These are phyloP conservation scores for Erebia palarica DNA, from an alignment of 2,888 invertebrate genomes.

Conservation along the genomic window DNA sequence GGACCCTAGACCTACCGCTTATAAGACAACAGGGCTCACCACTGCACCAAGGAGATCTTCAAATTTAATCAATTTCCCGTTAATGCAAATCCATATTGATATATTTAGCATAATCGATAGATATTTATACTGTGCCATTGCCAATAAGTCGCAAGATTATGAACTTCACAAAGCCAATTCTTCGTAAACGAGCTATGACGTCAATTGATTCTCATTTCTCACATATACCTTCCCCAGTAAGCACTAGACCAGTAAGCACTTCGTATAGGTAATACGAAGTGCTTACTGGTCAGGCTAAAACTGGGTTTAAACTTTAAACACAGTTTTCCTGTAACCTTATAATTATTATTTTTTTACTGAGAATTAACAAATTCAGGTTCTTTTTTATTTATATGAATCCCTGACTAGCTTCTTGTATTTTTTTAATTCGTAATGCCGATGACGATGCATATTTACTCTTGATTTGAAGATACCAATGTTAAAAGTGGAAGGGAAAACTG, in stretches of 20 bases:
- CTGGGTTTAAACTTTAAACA: background rate
- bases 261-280: background rate
- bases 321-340: constrained; percentile 24
- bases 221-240: background rate
- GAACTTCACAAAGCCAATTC: constrained; percentile 11
- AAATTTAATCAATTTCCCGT: too few species aligned
- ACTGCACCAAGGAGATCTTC: too few species aligned
- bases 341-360: constrained; percentile 16
- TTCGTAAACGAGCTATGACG: constrained; percentile 12
- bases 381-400: background rate
- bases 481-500: too few species aligned
- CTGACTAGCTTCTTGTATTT: too few species aligned
- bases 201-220: constrained; percentile 13
- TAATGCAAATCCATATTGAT: too few species aligned
- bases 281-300: background rate
- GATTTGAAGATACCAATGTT: too few species aligned
- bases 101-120: background rate
- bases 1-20: too few species aligned
- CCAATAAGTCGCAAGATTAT: background rate
- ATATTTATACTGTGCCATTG: background rate
- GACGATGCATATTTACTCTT: too few species aligned
- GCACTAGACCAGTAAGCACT: too few species aligned
- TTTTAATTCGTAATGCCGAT: too few species aligned
- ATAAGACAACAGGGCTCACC: too few species aligned
- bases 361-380: background rate